These are phyloP conservation scores for Oscheius sp. DNA, from an alignment of 2,888 invertebrate genomes.

Conservation along the genomic window DNA sequence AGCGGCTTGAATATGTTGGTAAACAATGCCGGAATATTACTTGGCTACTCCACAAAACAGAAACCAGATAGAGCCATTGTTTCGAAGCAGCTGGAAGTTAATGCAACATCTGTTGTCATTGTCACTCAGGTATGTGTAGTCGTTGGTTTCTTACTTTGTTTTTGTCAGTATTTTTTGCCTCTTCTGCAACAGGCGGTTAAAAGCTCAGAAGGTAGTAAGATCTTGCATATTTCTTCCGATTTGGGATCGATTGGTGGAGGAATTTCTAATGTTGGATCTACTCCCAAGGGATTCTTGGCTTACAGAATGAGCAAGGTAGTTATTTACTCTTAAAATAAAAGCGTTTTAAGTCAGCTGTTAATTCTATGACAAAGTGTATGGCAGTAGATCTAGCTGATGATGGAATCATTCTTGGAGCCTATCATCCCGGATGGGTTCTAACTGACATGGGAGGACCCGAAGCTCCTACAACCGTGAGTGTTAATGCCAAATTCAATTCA, in stretches of 20 bases:
- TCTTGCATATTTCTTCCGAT: conserved; percentile 18
- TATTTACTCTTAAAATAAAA: neutral
- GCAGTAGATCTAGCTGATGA: neutral
- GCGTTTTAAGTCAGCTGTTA: conserved; percentile 13
- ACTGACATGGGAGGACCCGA: conserved; percentile 27
- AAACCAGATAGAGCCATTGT: conserved; percentile 10
- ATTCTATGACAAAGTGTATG: conserved; percentile 17
- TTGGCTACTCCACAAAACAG: neutral
- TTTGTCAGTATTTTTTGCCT: conserved; percentile 16
- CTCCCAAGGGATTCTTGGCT: conserved; percentile 14
- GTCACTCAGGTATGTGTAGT: conserved; percentile 11
- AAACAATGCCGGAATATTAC: conserved; percentile 10
- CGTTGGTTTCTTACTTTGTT: neutral
- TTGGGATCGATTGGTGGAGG: neutral
- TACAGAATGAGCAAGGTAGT: conserved; percentile 25
- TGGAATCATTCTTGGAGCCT: conserved; percentile 12
- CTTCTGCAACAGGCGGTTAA: neutral
- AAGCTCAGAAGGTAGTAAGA: neutral
- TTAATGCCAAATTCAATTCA: neutral
- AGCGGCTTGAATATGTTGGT: conserved; percentile 25
- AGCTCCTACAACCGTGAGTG: conserved; percentile 1
- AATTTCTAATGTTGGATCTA: conserved; percentile 7
- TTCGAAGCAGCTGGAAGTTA: neutral
- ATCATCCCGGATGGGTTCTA: conserved; percentile 23
- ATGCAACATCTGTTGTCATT: neutral